A percentile compares a stretch with the other conserved stretches of the same genome.
Conservation (phyloP, 1,140 invertebrate species). For the Piezodorus guildinii region DNA sequence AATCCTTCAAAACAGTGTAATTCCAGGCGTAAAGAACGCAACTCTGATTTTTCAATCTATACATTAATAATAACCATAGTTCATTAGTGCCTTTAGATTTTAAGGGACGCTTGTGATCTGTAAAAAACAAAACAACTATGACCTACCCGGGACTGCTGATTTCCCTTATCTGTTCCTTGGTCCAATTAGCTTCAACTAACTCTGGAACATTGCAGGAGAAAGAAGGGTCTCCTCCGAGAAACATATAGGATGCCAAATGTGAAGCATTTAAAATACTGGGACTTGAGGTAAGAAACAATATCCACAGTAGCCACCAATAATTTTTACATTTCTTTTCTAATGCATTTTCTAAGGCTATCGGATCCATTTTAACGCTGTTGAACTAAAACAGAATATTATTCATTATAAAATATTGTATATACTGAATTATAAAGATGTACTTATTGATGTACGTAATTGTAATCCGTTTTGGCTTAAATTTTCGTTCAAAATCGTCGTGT, state of each 20-base stretch:
- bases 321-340: slow-evolving; percentile 27
- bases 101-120: too few relatives aligned
- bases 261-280: slow-evolving; percentile 43
- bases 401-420: too few relatives aligned
- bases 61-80: too few relatives aligned
- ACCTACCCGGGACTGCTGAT: slow-evolving; percentile 33
- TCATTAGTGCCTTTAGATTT: too few relatives aligned
- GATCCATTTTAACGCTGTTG: too few relatives aligned
- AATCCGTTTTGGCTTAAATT: too few relatives aligned
- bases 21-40: slow-evolving; percentile 39
- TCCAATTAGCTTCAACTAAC: slow-evolving; percentile 38
- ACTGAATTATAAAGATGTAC: too few relatives aligned
- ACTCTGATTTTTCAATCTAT: slow-evolving; percentile 10
- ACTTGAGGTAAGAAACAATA: slow-evolving; percentile 39
- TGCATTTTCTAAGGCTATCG: slow-evolving; percentile 25
- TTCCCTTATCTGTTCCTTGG: slow-evolving; percentile 36
- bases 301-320: slow-evolving; percentile 32
- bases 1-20: slow-evolving; percentile 34
- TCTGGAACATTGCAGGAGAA: slow-evolving; percentile 41
- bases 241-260: slow-evolving; percentile 43
- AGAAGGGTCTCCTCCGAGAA: slow-evolving; percentile 37
- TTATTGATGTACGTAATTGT: too few relatives aligned
- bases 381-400: too few relatives aligned
- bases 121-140: too few relatives aligned
- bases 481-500: too few relatives aligned